These are phyloP conservation scores for Mimachlamys varia DNA, from an alignment of 2,888 invertebrate species.

Conservation along the genomic window DNA sequence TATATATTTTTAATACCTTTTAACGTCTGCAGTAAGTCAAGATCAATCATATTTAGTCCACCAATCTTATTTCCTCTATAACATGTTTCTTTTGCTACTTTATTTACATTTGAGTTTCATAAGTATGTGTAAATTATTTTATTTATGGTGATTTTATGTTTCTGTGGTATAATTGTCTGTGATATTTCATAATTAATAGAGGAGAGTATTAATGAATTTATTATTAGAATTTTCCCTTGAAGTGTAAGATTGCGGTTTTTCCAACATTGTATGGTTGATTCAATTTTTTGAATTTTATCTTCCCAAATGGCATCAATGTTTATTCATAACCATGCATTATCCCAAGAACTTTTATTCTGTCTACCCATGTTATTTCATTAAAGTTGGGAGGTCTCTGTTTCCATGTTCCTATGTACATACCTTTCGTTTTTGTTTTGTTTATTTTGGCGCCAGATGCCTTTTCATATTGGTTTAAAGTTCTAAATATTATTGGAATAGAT, in stretches of 20 bases:
- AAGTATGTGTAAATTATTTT: not conserved
- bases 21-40: not conserved
- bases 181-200: not conserved
- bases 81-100: not conserved
- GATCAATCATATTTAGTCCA: not conserved
- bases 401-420: not conserved
- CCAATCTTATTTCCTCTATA: not conserved
- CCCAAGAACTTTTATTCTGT: not conserved
- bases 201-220: not conserved
- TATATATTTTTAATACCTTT: not conserved
- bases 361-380: not conserved
- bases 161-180: not conserved
- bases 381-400: not conserved
- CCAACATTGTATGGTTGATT: not conserved
- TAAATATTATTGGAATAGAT: not conserved
- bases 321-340: not conserved
- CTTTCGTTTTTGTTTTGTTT: not conserved
- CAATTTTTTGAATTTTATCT: too few relatives aligned
- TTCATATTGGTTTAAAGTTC: not conserved
- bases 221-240: not conserved
- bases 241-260: not conserved
- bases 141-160: not conserved
- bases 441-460: constrained; percentile 28
- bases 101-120: not conserved
- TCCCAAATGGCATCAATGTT: not conserved